Percentiles rank a stretch among this genome's conserved stretches.
Conservation (phyloP, 2,113 vertebrate species). For the Pterocles burchelli region DNA sequence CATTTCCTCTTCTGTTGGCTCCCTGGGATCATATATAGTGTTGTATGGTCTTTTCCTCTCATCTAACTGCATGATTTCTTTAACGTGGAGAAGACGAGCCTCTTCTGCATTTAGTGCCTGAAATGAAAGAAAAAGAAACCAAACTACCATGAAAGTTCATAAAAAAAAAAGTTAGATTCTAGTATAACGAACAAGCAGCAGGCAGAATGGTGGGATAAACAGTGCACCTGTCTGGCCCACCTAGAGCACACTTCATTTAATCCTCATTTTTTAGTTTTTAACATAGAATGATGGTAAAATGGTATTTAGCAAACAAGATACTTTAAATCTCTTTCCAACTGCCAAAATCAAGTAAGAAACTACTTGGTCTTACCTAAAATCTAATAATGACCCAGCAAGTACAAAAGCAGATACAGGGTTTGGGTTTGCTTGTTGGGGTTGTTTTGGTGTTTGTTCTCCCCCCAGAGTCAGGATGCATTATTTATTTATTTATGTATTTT, state of each 20-base stretch:
- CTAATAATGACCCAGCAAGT: neutral
- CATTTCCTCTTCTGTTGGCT: slow-evolving; percentile 97
- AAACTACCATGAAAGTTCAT: neutral
- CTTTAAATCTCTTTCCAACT: neutral
- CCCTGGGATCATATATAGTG: slow-evolving; percentile 85
- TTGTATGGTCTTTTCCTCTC: slow-evolving; percentile 93
- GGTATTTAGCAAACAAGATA: neutral
- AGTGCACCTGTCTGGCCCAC: neutral
- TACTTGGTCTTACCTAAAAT: neutral
- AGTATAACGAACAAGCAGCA: neutral
- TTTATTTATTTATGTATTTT: neutral
- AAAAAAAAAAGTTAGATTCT: neutral
- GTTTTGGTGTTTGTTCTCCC: neutral
- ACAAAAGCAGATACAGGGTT: neutral
- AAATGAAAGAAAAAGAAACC: neutral
- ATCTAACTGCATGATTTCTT: slow-evolving; percentile 88
- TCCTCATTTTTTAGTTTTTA: neutral
- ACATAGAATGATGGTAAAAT: neutral
- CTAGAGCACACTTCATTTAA: neutral
- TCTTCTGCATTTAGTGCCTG: slow-evolving; percentile 95
- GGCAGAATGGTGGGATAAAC: neutral
- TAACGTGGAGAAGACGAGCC: slow-evolving; percentile 87
- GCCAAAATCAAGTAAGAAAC: neutral
- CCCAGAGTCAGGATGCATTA: neutral
- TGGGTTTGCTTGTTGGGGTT: rapidly evolving